Conservation (phyloP, 2,888 invertebrate genomes). For the Sepioteuthis lessoniana region DNA sequence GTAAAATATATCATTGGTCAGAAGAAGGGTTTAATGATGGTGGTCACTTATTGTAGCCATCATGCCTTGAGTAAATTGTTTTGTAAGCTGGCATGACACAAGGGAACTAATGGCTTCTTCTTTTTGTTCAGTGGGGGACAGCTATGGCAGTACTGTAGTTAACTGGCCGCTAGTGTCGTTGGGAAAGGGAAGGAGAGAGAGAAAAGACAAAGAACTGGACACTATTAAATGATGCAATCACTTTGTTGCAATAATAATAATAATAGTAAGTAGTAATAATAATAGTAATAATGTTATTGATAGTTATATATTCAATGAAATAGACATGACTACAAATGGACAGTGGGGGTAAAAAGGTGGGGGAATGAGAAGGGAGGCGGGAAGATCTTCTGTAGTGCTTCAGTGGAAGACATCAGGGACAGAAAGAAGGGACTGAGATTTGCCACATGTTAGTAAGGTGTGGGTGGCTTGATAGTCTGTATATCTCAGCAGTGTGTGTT, state of each 20-base stretch:
- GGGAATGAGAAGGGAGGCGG: neutral
- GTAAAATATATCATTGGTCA: conserved; percentile 33
- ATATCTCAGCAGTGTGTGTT: neutral
- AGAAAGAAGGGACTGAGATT: no score
- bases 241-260: neutral
- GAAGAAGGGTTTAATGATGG: neutral
- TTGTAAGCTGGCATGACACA: neutral
- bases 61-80: neutral
- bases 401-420: neutral
- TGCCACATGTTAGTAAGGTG: neutral
- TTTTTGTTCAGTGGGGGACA: conserved; percentile 7
- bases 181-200: neutral
- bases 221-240: neutral
- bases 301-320: neutral
- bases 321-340: conserved; percentile 21
- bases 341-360: neutral
- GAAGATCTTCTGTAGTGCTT: conserved; percentile 21
- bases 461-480: neutral
- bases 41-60: neutral
- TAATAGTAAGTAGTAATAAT: neutral
- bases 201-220: conserved; percentile 12
- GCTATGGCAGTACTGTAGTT: neutral
- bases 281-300: neutral
- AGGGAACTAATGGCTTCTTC: neutral
- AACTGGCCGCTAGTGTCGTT: conserved; percentile 33